phyloP scores from a whole-genome alignment of 2,888 invertebrate genomes.

The Hesperia comma region DNA sequence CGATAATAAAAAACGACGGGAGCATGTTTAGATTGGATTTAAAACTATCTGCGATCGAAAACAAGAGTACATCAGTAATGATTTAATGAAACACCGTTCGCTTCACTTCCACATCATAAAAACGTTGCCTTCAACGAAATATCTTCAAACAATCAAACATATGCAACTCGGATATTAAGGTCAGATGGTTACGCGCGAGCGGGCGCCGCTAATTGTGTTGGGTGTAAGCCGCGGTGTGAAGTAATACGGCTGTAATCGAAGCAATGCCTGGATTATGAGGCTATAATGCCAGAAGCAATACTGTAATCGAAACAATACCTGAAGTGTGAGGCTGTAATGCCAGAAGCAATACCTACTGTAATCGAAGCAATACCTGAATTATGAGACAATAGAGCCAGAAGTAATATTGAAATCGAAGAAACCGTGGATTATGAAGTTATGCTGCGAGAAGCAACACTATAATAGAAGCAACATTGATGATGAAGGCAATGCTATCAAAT shows the following conservation, averaged over 20 bases:
- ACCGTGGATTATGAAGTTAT: background rate
- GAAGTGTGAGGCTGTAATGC: background rate
- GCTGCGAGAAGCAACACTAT: background rate
- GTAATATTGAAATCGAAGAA: background rate
- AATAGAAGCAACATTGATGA: background rate
- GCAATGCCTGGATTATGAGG: slow-evolving; percentile 37
- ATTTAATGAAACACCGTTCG: background rate
- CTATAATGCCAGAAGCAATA: background rate
- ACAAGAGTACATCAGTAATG: too few species aligned
- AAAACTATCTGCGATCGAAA: background rate
- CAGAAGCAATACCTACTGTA: background rate
- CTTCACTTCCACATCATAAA: slow-evolving; percentile 10
- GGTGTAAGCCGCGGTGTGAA: slow-evolving; percentile 35
- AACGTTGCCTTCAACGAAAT: slow-evolving; percentile 17
- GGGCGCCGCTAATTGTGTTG: slow-evolving; percentile 54
- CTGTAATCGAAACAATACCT: background rate
- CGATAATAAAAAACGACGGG: too few species aligned
- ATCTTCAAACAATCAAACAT: slow-evolving; percentile 32
- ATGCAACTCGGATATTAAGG: slow-evolving; percentile 62
- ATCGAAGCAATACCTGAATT: slow-evolving; percentile 24
- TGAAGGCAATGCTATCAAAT: background rate
- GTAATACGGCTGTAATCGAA: slow-evolving; percentile 39
- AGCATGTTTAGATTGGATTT: background rate
- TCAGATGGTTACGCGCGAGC: slow-evolving; percentile 61
- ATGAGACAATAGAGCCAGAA: background rate